Conservation (phyloP, 2,797 vertebrate species). For the Macropodus opercularis region DNA sequence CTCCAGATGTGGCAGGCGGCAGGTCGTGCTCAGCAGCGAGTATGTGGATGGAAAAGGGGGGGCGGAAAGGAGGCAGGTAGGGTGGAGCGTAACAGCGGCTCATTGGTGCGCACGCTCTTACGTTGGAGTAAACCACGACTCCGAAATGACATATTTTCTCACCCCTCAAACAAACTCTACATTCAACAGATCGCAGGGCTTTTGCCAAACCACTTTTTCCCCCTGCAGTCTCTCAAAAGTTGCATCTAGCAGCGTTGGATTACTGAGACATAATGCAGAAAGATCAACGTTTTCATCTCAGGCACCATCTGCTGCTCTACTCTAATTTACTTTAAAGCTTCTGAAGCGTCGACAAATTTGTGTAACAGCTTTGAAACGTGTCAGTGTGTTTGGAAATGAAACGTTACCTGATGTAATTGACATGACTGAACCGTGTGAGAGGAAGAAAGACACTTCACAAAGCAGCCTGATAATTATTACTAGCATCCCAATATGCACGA, state of each 20-base stretch:
- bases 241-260: slow-evolving; percentile 68
- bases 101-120: slow-evolving; percentile 77
- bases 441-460: no score
- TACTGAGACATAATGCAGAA: slow-evolving; percentile 73
- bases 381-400: slow-evolving; percentile 16
- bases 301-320: slow-evolving; percentile 15
- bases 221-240: slow-evolving; percentile 74
- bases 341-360: background rate
- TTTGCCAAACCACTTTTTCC: slow-evolving; percentile 72
- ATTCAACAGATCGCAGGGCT: slow-evolving; percentile 76
- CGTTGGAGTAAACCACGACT: slow-evolving; percentile 79
- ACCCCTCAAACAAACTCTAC: slow-evolving; percentile 81
- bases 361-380: background rate
- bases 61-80: slow-evolving; percentile 70
- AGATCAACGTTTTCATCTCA: slow-evolving; percentile 39
- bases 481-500: no score
- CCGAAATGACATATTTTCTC: slow-evolving; percentile 81
- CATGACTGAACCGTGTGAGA: slow-evolving; percentile 1
- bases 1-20: slow-evolving; percentile 77
- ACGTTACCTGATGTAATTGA: background rate
- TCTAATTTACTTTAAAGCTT: background rate
- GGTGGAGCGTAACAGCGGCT: slow-evolving; percentile 62
- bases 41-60: slow-evolving; percentile 73
- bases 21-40: slow-evolving; percentile 70
- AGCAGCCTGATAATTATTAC: no score